These are phyloP conservation scores for Tenthredo scrophulariae DNA, from an alignment of 2,888 invertebrate species.

Conservation along the genomic window DNA sequence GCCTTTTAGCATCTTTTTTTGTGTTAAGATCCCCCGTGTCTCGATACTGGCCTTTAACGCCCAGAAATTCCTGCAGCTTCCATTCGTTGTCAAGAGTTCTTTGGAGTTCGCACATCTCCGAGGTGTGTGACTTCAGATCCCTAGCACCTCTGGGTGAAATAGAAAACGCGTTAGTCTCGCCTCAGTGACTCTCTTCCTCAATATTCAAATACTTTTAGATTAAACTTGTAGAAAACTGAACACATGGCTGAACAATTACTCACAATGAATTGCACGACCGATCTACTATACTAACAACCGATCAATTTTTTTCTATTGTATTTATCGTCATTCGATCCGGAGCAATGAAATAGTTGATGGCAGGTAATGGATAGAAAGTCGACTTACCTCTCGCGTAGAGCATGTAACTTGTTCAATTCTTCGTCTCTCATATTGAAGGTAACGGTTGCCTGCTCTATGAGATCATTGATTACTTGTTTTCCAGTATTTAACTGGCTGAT, in stretches of 20 bases:
- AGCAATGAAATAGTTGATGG: conserved; percentile 4
- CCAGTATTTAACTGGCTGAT: conserved; percentile 88
- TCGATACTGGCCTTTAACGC: conserved; percentile 90
- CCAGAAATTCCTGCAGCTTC: conserved; percentile 91
- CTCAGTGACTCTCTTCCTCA: not conserved
- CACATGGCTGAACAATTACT: conserved; percentile 3
- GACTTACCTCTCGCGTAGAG: conserved; percentile 84
- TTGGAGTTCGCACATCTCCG: conserved; percentile 93
- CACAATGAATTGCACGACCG: not conserved
- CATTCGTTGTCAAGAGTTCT: conserved; percentile 91
- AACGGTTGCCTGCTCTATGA: conserved; percentile 92
- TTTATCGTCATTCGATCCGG: conserved; percentile 19
- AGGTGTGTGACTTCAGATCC: conserved; percentile 80
- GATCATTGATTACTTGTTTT: conserved; percentile 90
- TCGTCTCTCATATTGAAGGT: conserved; percentile 94
- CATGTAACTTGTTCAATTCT: conserved; percentile 88
- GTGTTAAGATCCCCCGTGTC: conserved; percentile 87
- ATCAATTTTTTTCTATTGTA: not conserved
- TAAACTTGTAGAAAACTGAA: not conserved
- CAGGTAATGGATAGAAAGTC: conserved; percentile 33
- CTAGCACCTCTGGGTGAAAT: conserved; percentile 76
- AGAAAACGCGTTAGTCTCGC: conserved; percentile 24
- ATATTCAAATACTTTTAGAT: not conserved
- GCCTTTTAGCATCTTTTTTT: conserved; percentile 86
- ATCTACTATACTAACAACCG: not conserved